A percentile compares a stretch with the other conserved stretches of the same genome.
phyloP scores from a whole-genome alignment of 2,113 vertebrate species.

The Esox niger region DNA sequence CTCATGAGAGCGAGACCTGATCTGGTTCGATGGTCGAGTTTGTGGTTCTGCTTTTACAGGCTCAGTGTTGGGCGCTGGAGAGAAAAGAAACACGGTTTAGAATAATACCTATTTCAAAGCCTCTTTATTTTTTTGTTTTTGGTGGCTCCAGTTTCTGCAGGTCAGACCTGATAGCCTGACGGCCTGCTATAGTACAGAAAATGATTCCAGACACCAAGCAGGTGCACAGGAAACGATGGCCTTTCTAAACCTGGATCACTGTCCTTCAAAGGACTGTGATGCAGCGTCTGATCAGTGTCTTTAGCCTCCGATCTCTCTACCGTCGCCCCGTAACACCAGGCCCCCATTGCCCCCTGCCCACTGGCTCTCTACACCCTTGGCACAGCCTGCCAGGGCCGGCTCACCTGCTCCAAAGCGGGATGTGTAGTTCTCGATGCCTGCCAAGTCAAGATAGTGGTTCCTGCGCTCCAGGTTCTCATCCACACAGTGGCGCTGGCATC shows the following conservation, averaged over 20 bases:
- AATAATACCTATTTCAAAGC: not conserved
- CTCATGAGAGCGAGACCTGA: conserved; percentile 92
- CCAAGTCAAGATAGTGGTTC: conserved; percentile 99
- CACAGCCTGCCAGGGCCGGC: conserved; percentile 34
- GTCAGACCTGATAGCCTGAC: conserved; percentile 29
- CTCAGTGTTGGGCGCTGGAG: conserved; percentile 49
- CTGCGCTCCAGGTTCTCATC: conserved; percentile 98
- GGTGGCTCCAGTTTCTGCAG: conserved; percentile 59
- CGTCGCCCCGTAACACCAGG: not conserved
- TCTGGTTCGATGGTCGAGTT: conserved; percentile 79
- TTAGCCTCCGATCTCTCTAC: not conserved
- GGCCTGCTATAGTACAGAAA: conserved; percentile 45
- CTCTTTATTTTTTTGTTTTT: conserved; percentile 8
- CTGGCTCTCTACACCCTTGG: conserved; percentile 17
- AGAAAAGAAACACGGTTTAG: conserved; percentile 11
- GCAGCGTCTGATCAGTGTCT: conserved; percentile 8
- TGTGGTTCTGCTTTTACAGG: conserved; percentile 80
- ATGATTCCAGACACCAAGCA: conserved; percentile 45
- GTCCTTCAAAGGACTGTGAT: conserved; percentile 53
- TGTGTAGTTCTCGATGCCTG: conserved; percentile 97
- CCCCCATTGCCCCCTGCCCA: not conserved
- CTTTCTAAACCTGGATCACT: conserved; percentile 37
- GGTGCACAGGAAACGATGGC: conserved; percentile 57
- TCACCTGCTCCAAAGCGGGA: conserved; percentile 93
- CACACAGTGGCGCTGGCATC: conserved; percentile 89